Evolutionary conservation across 2,888 invertebrate species (phyloP), one percentile per base, ranked within the genome.

Genomic region (Leptinotarsa peninsularis): DNA sequence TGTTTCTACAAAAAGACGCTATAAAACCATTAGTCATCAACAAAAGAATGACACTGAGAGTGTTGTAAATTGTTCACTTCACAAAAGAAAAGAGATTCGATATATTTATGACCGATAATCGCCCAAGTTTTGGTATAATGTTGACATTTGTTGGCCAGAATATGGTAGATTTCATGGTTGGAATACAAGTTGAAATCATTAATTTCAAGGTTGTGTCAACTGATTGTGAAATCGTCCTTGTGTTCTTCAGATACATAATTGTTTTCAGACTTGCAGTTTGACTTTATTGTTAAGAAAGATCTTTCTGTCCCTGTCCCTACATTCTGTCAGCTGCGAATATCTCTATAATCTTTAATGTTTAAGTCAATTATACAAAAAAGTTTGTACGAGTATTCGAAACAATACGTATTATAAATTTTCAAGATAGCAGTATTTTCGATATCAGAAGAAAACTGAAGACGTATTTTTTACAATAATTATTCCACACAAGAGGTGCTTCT

Each of bases 21-120:
- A 74, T 74, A 74, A 71, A 74, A 74, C 74, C 74, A 74, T 74
- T 71, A 74, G 43, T 18, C 49, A 66, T 49, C 49, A 49, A 33
- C 43, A 63, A 63, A 15, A 43, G 66, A 66, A 27, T 21, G 58
- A 43, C 23, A 10, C 23, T 70, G 23, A 71, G 56, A 74, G 27
- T 23, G 71, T 33, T 72, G 50, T 72, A 72, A 72, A 70, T 70
- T 49, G 49, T 58, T 70, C 43, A 70, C 14, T 58, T 58, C 49
- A 70, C 70, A 70, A 70, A 43, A 70, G 49, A 58, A 60, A 70
- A 70, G 70, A 58, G 33, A 33, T 70, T 70, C 70, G 58, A 70
- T 70, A 58, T 70, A 70, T 70, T 70, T 70, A 70, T 58, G 70
- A 50, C 70, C 70, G 58, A 56, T 70, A 58, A 70, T 70, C 70